Percentiles rank a stretch among this genome's conserved stretches.
phyloP scores from a whole-genome alignment of 2,888 invertebrate species.

The Achlya flavicornis region DNA sequence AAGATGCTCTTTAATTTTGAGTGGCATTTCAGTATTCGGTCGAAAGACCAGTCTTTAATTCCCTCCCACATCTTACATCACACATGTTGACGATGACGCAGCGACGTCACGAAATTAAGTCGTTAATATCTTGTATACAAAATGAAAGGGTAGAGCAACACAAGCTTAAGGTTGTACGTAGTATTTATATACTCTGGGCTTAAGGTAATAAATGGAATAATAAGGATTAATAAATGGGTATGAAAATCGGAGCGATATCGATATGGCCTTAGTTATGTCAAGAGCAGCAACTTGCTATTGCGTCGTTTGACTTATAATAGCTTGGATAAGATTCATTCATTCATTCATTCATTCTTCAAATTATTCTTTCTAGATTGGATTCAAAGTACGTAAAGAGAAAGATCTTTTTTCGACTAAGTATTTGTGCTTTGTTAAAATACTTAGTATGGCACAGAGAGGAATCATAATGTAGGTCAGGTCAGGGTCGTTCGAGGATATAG shows the following conservation, averaged over 20 bases:
- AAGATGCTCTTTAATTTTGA: no score
- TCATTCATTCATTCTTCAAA: no score
- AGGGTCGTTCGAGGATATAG: constrained; percentile 28
- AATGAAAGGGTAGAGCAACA: constrained; percentile 10
- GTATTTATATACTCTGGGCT: no score
- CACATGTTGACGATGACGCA: not conserved
- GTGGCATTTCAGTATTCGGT: no score
- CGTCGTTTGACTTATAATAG: not conserved
- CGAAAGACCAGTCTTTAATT: no score
- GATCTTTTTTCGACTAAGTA: no score
- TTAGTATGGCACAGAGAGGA: not conserved
- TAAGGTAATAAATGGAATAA: no score
- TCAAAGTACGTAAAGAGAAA: no score
- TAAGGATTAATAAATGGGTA: constrained; percentile 9
- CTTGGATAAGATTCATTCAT: not conserved
- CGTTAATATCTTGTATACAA: not conserved
- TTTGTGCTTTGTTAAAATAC: not conserved
- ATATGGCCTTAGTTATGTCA: constrained; percentile 3
- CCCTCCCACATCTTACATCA: not conserved
- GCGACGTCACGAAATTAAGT: constrained; percentile 3
- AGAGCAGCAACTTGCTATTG: constrained; percentile 1
- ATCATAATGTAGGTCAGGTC: constrained; percentile 38
- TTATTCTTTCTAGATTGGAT: not conserved
- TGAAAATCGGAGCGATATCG: not conserved
- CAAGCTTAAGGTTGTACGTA: constrained; percentile 7